Evolutionary conservation across 2,797 vertebrate species (phyloP).

Genomic region (Botia almorhae): DNA sequence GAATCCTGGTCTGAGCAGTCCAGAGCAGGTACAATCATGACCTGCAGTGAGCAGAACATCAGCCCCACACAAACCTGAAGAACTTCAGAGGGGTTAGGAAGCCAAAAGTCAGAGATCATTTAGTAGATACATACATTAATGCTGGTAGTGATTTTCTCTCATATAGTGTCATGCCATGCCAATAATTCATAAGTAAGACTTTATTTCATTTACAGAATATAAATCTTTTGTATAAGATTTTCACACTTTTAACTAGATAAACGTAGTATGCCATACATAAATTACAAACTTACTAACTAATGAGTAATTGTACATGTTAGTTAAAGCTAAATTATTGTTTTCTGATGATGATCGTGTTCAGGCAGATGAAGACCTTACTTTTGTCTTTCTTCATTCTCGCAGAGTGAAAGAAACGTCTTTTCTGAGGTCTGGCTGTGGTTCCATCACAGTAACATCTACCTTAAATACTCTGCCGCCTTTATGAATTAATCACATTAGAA

Average conservation of each 20-base stretch:
- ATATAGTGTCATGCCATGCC: background rate
- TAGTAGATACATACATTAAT: background rate
- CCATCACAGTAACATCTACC: background rate
- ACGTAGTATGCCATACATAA: background rate
- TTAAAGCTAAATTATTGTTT: background rate
- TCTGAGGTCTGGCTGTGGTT: constrained; percentile 14
- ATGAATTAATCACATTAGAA: constrained; percentile 48
- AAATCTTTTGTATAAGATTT: background rate
- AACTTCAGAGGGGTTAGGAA: constrained; percentile 35
- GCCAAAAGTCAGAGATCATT: background rate
- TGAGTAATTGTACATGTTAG: background rate
- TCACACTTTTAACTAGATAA: background rate
- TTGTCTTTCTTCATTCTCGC: constrained; percentile 57
- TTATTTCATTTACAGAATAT: background rate
- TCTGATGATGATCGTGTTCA: background rate
- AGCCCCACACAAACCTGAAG: constrained; percentile 52
- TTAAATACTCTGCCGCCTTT: constrained; percentile 47
- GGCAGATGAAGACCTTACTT: constrained; percentile 35
- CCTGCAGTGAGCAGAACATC: constrained; percentile 49
- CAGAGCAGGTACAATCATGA: constrained; percentile 30
- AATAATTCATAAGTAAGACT: background rate
- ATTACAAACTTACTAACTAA: background rate
- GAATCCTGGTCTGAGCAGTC: constrained; percentile 51
- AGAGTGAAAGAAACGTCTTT: background rate
- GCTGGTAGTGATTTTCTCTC: background rate